These are phyloP conservation scores for Jordanella pulchra DNA, from an alignment of 2,797 vertebrate genomes.

Conservation along the genomic window DNA sequence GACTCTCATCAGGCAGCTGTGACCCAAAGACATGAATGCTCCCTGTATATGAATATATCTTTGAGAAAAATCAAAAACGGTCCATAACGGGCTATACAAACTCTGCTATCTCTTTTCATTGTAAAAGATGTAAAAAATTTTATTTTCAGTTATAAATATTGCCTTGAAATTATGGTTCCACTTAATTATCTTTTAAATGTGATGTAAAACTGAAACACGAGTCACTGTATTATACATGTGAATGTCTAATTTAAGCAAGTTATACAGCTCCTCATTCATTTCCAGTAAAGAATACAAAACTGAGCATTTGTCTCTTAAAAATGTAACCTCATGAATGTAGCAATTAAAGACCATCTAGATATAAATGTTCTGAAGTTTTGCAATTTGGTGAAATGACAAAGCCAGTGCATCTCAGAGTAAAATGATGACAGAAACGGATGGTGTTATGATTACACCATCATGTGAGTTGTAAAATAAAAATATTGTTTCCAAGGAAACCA, in stretches of 20 bases:
- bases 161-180: not conserved
- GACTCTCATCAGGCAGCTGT: slow-evolving; percentile 7
- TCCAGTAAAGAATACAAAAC: not conserved
- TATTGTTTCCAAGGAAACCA: slow-evolving; percentile 9
- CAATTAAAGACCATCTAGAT: slow-evolving; percentile 2
- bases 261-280: not conserved
- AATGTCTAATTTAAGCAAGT: not conserved
- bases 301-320: not conserved
- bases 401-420: not conserved
- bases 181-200: not conserved
- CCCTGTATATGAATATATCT: not conserved
- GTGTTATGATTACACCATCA: not conserved
- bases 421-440: slow-evolving; percentile 9
- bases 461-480: not conserved
- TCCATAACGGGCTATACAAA: too few relatives aligned
- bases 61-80: not conserved
- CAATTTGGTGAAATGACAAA: not conserved
- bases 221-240: not conserved
- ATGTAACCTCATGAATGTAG: not conserved
- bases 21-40: not conserved
- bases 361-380: not conserved
- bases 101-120: too few relatives aligned
- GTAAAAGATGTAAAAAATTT: too few relatives aligned
- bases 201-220: not conserved
- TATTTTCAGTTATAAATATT: not conserved